Evolutionary conservation across 2,113 vertebrate genomes (phyloP).

Genomic region (Aptenodytes patagonicus): DNA sequence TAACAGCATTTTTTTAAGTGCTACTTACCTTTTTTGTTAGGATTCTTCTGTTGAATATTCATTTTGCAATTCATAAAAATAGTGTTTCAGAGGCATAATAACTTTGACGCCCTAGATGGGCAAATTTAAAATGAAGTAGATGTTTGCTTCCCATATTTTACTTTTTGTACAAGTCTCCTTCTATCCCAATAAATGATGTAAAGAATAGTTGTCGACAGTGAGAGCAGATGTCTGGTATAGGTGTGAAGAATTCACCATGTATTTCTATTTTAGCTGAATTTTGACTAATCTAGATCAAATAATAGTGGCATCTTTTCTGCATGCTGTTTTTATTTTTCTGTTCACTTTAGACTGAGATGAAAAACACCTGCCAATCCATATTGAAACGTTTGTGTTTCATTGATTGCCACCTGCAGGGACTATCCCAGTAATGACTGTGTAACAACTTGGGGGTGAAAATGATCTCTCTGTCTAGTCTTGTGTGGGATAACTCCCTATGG

Average conservation of each 20-base stretch:
- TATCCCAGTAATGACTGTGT: conserved; percentile 36
- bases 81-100: not conserved
- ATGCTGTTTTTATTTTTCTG: conserved; percentile 33
- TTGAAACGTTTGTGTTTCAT: conserved; percentile 50
- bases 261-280: not conserved
- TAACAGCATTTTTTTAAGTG: not conserved
- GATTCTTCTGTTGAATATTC: not conserved
- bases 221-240: not conserved
- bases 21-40: not conserved
- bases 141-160: not conserved
- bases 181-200: not conserved
- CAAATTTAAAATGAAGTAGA: not conserved
- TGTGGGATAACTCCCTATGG: conserved; percentile 28
- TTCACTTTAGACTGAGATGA: conserved; percentile 34
- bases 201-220: not conserved
- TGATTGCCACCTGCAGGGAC: conserved; percentile 58
- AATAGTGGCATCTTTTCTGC: not conserved
- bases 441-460: conserved; percentile 46
- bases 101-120: not conserved
- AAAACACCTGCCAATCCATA: conserved; percentile 51
- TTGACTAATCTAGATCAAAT: not conserved
- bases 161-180: not conserved
- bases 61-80: not conserved
- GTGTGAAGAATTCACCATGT: not conserved
- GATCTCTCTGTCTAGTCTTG: conserved; percentile 55